Base-by-base conservation (phyloP, 2,797 vertebrate genomes). In the Halcyon leucocephala region DNA sequence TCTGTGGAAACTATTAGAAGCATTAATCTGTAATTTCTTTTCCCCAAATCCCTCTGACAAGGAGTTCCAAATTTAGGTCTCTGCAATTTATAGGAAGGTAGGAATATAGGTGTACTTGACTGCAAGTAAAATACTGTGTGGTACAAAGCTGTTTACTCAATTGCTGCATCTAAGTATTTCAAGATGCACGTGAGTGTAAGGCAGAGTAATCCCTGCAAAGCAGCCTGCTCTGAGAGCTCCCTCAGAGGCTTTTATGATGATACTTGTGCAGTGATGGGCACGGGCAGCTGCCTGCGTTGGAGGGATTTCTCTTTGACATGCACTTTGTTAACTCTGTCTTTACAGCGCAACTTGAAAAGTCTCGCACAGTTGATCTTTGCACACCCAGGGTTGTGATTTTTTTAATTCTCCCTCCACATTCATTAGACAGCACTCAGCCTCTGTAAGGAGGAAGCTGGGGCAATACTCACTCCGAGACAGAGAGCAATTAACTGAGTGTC, bases 401-500 rank as follows among this genome's bases (percentile, higher is more conserved):
- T 93, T 82, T 51, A 78, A 44, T 83, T 81, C 52, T 90, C 49
- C 48, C 55, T 82, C 71, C 77, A 37, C 29, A 2, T 82, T 84
- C 26, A 58, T 81, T 88, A 85, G 16, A 73, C 46, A 11, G 26
- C 12, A 64, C 33, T 94, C 57, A 83, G 80, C 41, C 54, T 89
- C 51, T 2, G 0, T 0, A 3, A 83, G 31, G 64, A 60, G 35
- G 67, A 66, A 77, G 28, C 31, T 1, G 0, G 79, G 83, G 51
- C 81, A 83, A 62, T 60, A 76, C 86, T 61, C 4, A 2, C 54
- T 61, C 12, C 0, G 28, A 89, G 73, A 78, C 31, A 41, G 64
- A 86, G 52, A 41, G 11, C 66, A 86, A 93, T 76, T 72, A 95
- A 82, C 49, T 87, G 87, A 91, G 84, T 86, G 82, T 90, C 93